Evolutionary conservation across 2,797 vertebrate species (phyloP), one percentile per base, ranked within the genome.

Genomic region (Eremophila alpestris): DNA sequence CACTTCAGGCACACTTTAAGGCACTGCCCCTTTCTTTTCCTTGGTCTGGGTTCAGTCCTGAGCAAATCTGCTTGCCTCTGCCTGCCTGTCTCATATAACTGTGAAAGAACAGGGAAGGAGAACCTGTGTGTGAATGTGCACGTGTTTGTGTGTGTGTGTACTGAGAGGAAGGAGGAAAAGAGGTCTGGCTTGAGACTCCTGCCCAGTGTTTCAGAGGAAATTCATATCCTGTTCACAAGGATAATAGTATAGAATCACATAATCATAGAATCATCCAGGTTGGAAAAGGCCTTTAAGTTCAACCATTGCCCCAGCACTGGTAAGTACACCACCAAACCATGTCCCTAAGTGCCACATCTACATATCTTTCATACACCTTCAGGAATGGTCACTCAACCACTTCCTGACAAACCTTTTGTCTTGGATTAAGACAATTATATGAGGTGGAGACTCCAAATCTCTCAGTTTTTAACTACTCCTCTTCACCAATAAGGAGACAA

Each of bases 111-210:
- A 67, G 13, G 27, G 34, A 62, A 69, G 46, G 22, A 69, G 10
- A 30, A 14, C 1, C 14, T 36, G 4, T 18, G 2, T 58, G 22
- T 55, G 32, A 29, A 21, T 12, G 19, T 40, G 10, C 3, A 3
- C 12, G 22, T 48, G 9, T 9, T 7, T 9, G 0, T 51, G 15
- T 59, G 13, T 13, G 5, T 15, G 5, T 6, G 14, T 29, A 27
- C 8, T 60, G 59, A 87, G 32, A 73, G 3, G 22, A 45, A 71
- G 8, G 27, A 85, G 5, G 10, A n/a, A 87, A 93, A 90, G 43
- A 63, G 52, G 7, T 27, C 34, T 59, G 22, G 4, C 26, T 45
- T 74, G 24, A 70, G 45, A 67, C 8, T 55, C 19, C 17, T 58
- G n/a, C 12, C 4, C 26, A 43, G 16, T 1, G 58, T 74, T 76